These are phyloP conservation scores for Tarsius wallacei DNA, from an alignment of 2,797 vertebrate species.

Conservation along the genomic window DNA sequence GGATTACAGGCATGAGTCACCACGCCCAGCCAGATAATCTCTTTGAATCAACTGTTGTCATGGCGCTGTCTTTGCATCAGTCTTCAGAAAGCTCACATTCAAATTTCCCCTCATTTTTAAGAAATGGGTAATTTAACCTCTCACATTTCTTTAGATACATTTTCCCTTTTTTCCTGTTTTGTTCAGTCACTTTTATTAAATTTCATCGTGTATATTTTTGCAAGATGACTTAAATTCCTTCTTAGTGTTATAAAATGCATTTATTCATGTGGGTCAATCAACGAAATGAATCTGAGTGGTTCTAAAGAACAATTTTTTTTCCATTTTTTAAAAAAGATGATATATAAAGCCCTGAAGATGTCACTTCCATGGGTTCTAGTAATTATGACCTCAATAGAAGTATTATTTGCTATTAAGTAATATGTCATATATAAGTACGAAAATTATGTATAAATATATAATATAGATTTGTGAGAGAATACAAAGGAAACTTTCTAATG, in stretches of 20 bases:
- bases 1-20: too few species aligned
- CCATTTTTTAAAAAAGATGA: neutral
- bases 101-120: neutral
- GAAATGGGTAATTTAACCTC: neutral
- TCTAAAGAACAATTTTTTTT: neutral
- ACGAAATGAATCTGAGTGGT: neutral
- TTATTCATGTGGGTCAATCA: neutral
- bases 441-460: neutral
- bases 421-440: neutral
- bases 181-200: neutral
- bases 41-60: neutral
- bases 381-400: neutral
- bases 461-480: neutral
- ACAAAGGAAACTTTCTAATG: neutral
- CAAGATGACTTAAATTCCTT: neutral
- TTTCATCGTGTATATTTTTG: neutral
- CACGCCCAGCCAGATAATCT: neutral
- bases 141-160: neutral
- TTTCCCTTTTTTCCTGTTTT: neutral
- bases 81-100: slow-evolving; percentile 16
- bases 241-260: neutral
- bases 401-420: neutral
- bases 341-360: neutral
- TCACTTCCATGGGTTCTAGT: neutral
- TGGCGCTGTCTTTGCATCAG: neutral